phyloP scores from a whole-genome alignment of 2,888 invertebrate genomes.

The Chrysolina americana region DNA sequence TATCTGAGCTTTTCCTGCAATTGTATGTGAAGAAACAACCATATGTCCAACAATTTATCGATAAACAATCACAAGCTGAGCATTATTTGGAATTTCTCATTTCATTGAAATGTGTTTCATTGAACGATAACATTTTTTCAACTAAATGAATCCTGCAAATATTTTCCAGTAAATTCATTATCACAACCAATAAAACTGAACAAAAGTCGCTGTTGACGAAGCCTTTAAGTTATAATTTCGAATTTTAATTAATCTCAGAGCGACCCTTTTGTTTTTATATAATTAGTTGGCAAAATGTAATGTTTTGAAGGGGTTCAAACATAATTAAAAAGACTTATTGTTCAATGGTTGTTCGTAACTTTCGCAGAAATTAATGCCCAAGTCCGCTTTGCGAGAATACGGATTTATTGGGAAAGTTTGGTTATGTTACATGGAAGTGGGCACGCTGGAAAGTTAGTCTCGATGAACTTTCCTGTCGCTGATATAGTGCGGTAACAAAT shows the following conservation, averaged over 20 bases:
- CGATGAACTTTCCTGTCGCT: background rate
- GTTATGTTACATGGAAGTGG: conserved; percentile 15
- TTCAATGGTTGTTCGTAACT: conserved; percentile 30
- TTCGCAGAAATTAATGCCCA: conserved; percentile 18
- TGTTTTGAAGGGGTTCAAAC: conserved; percentile 19
- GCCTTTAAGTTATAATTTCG: conserved; percentile 12
- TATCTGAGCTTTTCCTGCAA: no score
- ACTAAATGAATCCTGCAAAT: no score
- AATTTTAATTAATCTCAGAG: conserved; percentile 18
- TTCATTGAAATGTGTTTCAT: no score
- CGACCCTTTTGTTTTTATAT: conserved; percentile 12
- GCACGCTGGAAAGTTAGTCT: background rate
- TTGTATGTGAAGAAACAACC: no score
- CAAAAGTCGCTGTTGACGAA: background rate
- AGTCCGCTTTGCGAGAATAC: conserved; percentile 26
- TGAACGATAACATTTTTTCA: no score
- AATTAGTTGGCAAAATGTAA: conserved; percentile 20
- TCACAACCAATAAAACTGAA: background rate
- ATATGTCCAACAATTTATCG: no score
- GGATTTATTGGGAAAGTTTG: conserved; percentile 44
- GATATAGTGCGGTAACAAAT: conserved; percentile 4
- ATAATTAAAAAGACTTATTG: conserved; percentile 33
- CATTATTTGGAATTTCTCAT: no score
- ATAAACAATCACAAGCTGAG: no score
- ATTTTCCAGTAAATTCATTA: background rate